A percentile compares a stretch with the other conserved stretches of the same genome.
Conservation (phyloP, 2,888 invertebrate species). For the Napeogenes inachia region DNA sequence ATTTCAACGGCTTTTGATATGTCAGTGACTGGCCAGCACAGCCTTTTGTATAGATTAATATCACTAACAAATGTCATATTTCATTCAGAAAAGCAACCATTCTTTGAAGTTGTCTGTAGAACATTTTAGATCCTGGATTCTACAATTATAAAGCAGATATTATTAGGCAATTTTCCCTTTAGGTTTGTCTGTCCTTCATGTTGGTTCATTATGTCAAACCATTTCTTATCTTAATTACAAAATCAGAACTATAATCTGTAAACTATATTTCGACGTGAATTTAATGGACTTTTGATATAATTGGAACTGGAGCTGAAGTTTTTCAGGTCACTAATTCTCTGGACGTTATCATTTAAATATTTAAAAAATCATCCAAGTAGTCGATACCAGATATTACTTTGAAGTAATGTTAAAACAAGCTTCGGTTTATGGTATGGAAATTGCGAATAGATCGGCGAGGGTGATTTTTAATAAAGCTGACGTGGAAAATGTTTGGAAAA, state of each 20-base stretch:
- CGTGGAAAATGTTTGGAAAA: constrained; percentile 5
- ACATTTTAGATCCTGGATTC: no score
- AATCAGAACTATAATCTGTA: no score
- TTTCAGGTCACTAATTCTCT: background rate
- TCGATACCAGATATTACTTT: background rate
- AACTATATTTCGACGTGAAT: no score
- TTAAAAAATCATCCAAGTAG: constrained; percentile 1
- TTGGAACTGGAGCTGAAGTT: no score
- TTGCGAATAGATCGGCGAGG: constrained; percentile 3
- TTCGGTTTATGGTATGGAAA: constrained; percentile 4
- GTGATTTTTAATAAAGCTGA: constrained; percentile 13
- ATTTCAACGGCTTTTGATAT: background rate
- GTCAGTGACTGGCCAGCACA: background rate
- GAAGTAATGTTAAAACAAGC: constrained; percentile 3
- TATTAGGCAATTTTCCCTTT: no score
- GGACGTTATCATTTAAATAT: background rate
- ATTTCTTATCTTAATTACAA: no score
- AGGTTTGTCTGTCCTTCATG: no score
- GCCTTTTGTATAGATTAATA: background rate
- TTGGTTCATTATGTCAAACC: no score
- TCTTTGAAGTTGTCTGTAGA: background rate
- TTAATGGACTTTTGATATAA: no score
- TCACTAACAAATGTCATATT: constrained; percentile 6
- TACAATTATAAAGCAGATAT: no score
- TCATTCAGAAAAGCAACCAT: background rate